These are phyloP conservation scores for Celastrina argiolus DNA, from an alignment of 2,888 invertebrate genomes.

Conservation along the genomic window DNA sequence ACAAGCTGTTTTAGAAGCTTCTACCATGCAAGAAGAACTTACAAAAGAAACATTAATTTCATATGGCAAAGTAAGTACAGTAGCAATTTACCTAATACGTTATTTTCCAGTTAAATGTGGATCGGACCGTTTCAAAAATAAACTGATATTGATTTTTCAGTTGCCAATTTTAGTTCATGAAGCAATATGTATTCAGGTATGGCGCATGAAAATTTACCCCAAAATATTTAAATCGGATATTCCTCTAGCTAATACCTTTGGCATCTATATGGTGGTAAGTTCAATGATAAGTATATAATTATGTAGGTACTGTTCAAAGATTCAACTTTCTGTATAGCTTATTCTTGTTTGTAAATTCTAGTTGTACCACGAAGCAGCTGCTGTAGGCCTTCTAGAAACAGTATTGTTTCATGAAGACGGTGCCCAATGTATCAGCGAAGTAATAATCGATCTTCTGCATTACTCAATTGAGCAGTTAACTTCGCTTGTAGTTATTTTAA, in stretches of 20 bases:
- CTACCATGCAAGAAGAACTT: conserved; percentile 86
- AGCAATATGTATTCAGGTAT: conserved; percentile 88
- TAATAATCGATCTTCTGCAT: conserved; percentile 88
- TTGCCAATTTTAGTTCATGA: conserved; percentile 87
- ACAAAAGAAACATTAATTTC: conserved; percentile 90
- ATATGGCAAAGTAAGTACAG: conserved; percentile 80
- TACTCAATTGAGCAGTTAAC: conserved; percentile 85
- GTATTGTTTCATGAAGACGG: conserved; percentile 89
- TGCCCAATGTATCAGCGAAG: conserved; percentile 86
- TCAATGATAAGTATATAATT: too few species aligned
- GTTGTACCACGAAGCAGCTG: conserved; percentile 89
- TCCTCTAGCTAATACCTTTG: conserved; percentile 83
- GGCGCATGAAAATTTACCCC: conserved; percentile 90
- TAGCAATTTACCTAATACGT: too few species aligned
- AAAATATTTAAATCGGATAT: conserved; percentile 83
- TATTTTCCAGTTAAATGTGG: too few species aligned
- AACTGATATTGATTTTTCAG: conserved; percentile 53
- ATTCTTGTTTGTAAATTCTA: conserved; percentile 41
- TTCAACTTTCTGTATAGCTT: too few species aligned
- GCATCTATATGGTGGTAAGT: conserved; percentile 86
- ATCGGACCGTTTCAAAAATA: background rate
- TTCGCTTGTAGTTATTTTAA: conserved; percentile 76
- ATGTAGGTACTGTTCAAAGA: too few species aligned
- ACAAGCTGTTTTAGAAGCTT: conserved; percentile 90
- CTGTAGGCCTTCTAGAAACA: conserved; percentile 88